Base-by-base conservation (phyloP, 2,797 vertebrate species). In the Enteromius unitaeniatus region DNA sequence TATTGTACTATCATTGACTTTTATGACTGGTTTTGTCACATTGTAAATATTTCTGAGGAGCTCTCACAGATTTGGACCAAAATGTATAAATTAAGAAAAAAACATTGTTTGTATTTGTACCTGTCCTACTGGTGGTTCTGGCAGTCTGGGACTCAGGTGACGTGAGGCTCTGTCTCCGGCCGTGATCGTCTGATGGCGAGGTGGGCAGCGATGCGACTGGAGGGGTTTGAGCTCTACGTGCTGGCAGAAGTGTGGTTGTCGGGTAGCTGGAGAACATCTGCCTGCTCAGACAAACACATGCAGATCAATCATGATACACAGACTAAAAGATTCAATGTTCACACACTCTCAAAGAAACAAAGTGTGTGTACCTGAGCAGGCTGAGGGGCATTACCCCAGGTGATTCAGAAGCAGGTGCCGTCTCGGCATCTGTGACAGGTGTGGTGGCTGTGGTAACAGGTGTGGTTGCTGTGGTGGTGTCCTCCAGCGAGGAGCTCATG, bases 231-330 rank as follows among this genome's bases (percentile, higher is more conserved):
- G 98, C 98, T 72, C 98, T 96, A 6, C 98, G 96, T 13, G 95
- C 94, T 0, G 98, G 97, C 82, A 96, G 95, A 28, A 99, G 94
- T 0, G 96, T 96, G 68, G 97, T 99, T n/a, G 98, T 99, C 4
- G 98, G 98, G 81, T 99, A 99, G 91, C 98, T 99, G 80, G 98
- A 99, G 93, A 99, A 99, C 98, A 99, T 99, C 96, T 99, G 98
- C 91, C 98, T 99, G 91, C 74, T 87, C 77, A 72, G 49, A 90
- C 88, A 84, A 85, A 82, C 9, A 70, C 8, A 84, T 51, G 26
- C 23, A 84, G 6, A 75, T 58, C 31, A 17, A 69, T 75, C 17
- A 21, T 15, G 13, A 79, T 8, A 58, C 9, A 40, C 2, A 51
- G 3, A 23, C 31, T 49, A 14, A 70, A 53, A 45, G 10, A 47